These are phyloP conservation scores for Apamea sordens DNA, from an alignment of 2,888 invertebrate genomes.

Conservation along the genomic window DNA sequence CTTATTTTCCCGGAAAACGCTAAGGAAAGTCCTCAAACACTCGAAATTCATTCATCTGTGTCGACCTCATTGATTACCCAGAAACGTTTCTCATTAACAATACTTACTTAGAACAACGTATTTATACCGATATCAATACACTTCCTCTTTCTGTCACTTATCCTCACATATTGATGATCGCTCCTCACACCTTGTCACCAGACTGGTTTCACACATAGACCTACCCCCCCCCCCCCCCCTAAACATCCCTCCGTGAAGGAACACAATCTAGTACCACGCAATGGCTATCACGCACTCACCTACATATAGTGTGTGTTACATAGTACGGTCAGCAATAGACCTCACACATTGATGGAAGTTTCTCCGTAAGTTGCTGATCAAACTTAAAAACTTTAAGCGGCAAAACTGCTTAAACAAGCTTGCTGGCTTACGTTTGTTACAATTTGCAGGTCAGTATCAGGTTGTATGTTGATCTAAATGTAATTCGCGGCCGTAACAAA, in stretches of 20 bases:
- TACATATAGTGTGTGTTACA: not conserved
- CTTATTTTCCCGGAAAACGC: not conserved
- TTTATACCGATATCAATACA: not conserved
- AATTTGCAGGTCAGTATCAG: too few relatives aligned
- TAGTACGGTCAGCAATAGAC: not conserved
- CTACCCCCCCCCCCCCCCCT: not conserved
- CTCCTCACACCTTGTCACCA: not conserved
- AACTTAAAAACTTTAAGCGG: not conserved
- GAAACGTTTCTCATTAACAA: not conserved
- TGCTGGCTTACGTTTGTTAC: too few relatives aligned
- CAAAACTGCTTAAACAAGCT: too few relatives aligned
- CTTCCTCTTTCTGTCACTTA: not conserved
- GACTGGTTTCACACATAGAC: conserved; percentile 4
- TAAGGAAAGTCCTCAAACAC: not conserved
- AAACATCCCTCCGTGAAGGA: conserved; percentile 16
- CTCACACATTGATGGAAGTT: not conserved
- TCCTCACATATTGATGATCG: conserved; percentile 9
- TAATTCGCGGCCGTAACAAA: too few relatives aligned
- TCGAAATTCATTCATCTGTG: not conserved
- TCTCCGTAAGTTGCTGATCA: too few relatives aligned
- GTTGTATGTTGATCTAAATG: too few relatives aligned
- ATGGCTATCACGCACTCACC: not conserved
- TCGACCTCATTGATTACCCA: not conserved
- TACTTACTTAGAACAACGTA: not conserved
- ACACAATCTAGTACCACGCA: conserved; percentile 31